These are phyloP conservation scores for Drosophila saltans DNA, from an alignment of 1,140 invertebrate genomes.

Conservation along the genomic window DNA sequence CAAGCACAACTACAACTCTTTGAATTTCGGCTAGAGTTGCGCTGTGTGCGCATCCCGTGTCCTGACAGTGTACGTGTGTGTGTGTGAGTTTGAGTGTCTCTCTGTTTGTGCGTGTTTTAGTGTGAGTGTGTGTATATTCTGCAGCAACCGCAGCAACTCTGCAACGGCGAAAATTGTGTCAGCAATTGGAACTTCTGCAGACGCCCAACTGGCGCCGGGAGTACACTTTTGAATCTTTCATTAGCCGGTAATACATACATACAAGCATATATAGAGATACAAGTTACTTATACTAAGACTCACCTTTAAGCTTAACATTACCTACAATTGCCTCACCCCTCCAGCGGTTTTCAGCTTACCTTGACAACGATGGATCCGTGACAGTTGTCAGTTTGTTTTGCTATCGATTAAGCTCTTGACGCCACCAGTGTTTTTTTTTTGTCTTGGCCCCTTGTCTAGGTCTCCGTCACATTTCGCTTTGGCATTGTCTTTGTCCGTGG, in stretches of 20 bases:
- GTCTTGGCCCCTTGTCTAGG: slow-evolving; percentile 40
- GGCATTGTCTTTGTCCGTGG: slow-evolving; percentile 33
- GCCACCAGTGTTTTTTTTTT: not conserved
- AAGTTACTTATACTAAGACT: slow-evolving; percentile 23
- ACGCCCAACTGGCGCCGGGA: slow-evolving; percentile 63
- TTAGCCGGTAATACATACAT: slow-evolving; percentile 67
- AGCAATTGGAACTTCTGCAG: slow-evolving; percentile 51
- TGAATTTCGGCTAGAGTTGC: slow-evolving; percentile 48
- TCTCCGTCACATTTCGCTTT: slow-evolving; percentile 32
- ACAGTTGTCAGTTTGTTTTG: slow-evolving; percentile 64
- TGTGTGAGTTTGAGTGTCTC: slow-evolving; percentile 11
- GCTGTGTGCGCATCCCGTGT: slow-evolving; percentile 47
- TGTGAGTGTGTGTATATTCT: slow-evolving; percentile 39
- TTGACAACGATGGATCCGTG: slow-evolving; percentile 64
- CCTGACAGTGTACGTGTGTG: slow-evolving; percentile 35
- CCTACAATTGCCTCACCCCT: slow-evolving; percentile 13
- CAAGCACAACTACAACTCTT: slow-evolving; percentile 46
- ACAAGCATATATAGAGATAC: not conserved
- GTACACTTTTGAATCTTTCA: slow-evolving; percentile 38
- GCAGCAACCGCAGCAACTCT: slow-evolving; percentile 60
- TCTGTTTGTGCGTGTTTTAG: slow-evolving; percentile 38
- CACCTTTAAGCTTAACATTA: slow-evolving; percentile 24
- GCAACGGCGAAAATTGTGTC: slow-evolving; percentile 74
- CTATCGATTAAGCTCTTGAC: slow-evolving; percentile 68
- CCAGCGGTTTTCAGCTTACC: slow-evolving; percentile 49